These are phyloP conservation scores for Oasisia sp. DNA, from an alignment of 2,888 invertebrate genomes.

Conservation along the genomic window DNA sequence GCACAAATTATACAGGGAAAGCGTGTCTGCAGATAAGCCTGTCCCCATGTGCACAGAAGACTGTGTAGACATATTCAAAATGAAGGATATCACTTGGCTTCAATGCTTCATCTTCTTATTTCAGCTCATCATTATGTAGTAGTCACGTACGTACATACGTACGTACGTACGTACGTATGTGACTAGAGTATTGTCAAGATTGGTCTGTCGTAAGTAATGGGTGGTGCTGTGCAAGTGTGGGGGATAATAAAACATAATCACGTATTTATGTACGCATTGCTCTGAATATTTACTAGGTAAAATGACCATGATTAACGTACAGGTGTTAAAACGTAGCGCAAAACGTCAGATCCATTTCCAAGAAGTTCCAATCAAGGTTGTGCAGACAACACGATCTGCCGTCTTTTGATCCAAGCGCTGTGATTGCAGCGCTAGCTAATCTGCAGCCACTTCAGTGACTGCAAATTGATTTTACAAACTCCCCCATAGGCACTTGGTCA, in stretches of 20 bases:
- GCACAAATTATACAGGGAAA: not conserved
- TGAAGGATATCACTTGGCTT: too few relatives aligned
- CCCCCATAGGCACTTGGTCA: not conserved
- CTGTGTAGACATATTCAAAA: not conserved
- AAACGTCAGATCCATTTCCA: not conserved
- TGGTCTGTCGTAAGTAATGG: too few relatives aligned
- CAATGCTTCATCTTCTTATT: too few relatives aligned
- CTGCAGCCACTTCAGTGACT: not conserved
- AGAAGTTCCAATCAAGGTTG: not conserved
- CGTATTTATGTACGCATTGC: too few relatives aligned
- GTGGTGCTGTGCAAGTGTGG: too few relatives aligned
- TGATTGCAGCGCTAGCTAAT: not conserved
- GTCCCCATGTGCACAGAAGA: not conserved
- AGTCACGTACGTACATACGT: too few relatives aligned
- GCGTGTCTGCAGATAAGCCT: not conserved
- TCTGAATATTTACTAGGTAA: too few relatives aligned
- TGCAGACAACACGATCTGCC: not conserved
- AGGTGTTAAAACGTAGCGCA: not conserved
- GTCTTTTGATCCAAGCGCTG: not conserved
- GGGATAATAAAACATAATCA: too few relatives aligned
- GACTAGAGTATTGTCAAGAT: too few relatives aligned
- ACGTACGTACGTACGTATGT: too few relatives aligned
- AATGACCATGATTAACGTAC: too few relatives aligned
- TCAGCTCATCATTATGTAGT: too few relatives aligned
- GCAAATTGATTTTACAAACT: not conserved